Conservation (phyloP, 2,797 vertebrate species). For the Sebastes steindachneri region DNA sequence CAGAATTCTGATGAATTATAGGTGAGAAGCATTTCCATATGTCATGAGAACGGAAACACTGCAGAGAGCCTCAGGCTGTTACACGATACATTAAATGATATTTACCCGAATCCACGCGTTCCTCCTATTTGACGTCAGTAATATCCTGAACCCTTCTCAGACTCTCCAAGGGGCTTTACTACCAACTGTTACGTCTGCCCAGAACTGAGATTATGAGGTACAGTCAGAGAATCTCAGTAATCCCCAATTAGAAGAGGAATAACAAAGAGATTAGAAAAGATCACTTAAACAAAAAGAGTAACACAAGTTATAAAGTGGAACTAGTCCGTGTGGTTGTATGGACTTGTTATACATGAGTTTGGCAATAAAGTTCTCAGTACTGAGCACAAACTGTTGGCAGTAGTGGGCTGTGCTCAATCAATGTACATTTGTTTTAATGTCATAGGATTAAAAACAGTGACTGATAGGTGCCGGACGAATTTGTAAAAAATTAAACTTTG, state of each 20-base stretch:
- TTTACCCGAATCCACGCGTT: constrained; percentile 46
- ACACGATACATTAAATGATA: constrained; percentile 48
- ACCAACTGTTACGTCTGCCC: constrained; percentile 74
- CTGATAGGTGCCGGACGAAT: constrained; percentile 8
- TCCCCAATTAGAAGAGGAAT: constrained; percentile 69
- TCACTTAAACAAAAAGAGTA: constrained; percentile 48
- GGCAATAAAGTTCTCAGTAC: constrained; percentile 45
- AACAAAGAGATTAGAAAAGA: constrained; percentile 76
- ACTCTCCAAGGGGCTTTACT: constrained; percentile 63
- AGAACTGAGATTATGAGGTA: constrained; percentile 72
- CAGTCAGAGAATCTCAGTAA: constrained; percentile 70
- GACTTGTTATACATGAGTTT: constrained; percentile 49
- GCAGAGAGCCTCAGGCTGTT: constrained; percentile 47
- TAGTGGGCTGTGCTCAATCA: constrained; percentile 47
- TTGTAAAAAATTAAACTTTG: constrained; percentile 21
- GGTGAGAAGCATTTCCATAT: constrained; percentile 66
- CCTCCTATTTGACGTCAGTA: constrained; percentile 22
- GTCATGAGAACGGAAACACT: constrained; percentile 67
- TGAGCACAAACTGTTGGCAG: constrained; percentile 62
- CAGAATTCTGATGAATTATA: constrained; percentile 56
- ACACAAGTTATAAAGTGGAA: constrained; percentile 54
- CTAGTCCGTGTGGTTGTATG: constrained; percentile 28
- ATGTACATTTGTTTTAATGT: neutral
- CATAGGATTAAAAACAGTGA: constrained; percentile 31
- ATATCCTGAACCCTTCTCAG: constrained; percentile 64